Conservation (phyloP, 1,140 invertebrate genomes). For the Drosophila tsacasi region DNA sequence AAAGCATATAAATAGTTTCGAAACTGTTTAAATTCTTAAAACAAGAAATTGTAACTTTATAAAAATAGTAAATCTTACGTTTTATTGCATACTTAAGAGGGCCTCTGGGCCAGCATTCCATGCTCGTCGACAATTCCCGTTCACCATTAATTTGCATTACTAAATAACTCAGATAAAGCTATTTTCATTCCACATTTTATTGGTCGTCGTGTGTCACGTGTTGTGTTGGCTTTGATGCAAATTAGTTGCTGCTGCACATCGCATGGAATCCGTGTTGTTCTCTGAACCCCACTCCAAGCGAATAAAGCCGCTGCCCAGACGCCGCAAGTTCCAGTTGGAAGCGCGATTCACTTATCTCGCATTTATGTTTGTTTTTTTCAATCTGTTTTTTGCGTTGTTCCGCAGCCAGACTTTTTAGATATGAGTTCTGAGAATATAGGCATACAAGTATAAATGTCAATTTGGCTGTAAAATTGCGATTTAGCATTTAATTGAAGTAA, state of each 20-base stretch:
- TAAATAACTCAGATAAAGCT: neutral
- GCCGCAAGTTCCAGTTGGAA: constrained; percentile 28
- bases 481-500: neutral
- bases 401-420: constrained; percentile 23
- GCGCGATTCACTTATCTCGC: constrained; percentile 23
- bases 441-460: neutral
- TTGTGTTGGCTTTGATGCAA: constrained; percentile 15
- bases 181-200: constrained; percentile 8
- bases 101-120: neutral
- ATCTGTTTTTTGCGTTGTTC: constrained; percentile 22
- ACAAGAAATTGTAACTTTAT: neutral
- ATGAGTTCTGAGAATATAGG: constrained; percentile 2
- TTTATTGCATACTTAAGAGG: constrained; percentile 39
- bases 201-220: constrained; percentile 29
- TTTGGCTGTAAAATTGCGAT: neutral
- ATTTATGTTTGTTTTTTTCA: constrained; percentile 16
- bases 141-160: constrained; percentile 1
- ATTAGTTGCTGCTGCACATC: constrained; percentile 23
- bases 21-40: neutral
- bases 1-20: no score
- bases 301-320: constrained; percentile 29
- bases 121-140: neutral
- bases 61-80: neutral
- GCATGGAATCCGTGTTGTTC: constrained; percentile 18
- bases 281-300: constrained; percentile 10